Percentiles rank a stretch among this genome's conserved stretches.
Evolutionary conservation across 2,888 invertebrate species (phyloP).

Genomic region (Buathra laborator): DNA sequence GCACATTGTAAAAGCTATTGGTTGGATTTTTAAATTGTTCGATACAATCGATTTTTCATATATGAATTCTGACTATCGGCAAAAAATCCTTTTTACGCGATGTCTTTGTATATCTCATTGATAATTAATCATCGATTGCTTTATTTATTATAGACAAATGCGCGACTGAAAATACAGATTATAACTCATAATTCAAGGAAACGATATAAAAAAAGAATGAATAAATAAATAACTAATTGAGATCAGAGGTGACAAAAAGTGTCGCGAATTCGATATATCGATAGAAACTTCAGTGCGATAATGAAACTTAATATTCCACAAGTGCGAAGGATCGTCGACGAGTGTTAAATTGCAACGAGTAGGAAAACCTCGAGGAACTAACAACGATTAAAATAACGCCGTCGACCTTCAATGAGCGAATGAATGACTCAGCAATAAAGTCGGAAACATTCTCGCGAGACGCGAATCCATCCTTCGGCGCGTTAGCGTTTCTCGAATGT

Average conservation of each 20-base stretch:
- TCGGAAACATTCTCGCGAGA: background rate
- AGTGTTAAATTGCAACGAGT: background rate
- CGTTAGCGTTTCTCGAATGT: background rate
- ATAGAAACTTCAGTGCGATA: conserved; percentile 8
- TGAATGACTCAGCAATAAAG: conserved; percentile 8
- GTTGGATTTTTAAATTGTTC: too few relatives aligned
- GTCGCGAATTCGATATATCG: conserved; percentile 17
- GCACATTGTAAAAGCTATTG: too few relatives aligned
- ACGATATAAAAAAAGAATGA: background rate
- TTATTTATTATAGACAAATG: too few relatives aligned
- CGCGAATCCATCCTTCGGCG: conserved; percentile 6
- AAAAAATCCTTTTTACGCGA: background rate
- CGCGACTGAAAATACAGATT: background rate
- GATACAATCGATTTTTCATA: too few relatives aligned
- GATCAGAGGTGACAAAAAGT: background rate
- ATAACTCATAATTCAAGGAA: background rate
- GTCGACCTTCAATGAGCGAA: conserved; percentile 15
- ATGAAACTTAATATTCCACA: conserved; percentile 28
- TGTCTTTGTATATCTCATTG: background rate
- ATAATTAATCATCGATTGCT: too few relatives aligned
- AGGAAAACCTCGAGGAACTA: conserved; percentile 6
- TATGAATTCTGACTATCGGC: background rate
- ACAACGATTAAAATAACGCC: background rate
- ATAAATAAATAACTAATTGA: conserved; percentile 12
- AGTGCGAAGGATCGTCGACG: conserved; percentile 4